These are phyloP conservation scores for Perdita meconis DNA, from an alignment of 2,888 invertebrate genomes.

Conservation along the genomic window DNA sequence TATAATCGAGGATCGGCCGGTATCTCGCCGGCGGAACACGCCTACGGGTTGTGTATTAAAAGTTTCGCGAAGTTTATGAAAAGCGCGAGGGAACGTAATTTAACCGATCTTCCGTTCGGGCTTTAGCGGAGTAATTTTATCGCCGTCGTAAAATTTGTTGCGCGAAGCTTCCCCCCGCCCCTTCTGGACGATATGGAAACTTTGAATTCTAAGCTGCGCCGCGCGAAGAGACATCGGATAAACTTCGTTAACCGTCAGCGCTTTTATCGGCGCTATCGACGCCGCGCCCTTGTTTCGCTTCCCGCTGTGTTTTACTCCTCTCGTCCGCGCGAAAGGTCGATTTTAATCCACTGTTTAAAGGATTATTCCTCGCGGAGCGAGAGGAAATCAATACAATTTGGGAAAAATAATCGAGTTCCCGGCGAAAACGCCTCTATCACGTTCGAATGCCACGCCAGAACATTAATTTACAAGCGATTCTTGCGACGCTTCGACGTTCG, in stretches of 20 bases:
- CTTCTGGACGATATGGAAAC: conserved; percentile 38
- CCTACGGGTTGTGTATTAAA: conserved; percentile 49
- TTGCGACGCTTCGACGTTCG: conserved; percentile 1
- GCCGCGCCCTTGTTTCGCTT: conserved; percentile 24
- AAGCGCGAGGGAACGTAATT: conserved; percentile 42
- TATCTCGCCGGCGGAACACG: neutral
- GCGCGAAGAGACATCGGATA: conserved; percentile 33
- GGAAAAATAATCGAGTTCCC: conserved; percentile 4
- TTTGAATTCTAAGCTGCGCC: conserved; percentile 33
- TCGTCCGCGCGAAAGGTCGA: neutral
- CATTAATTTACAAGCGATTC: conserved; percentile 18
- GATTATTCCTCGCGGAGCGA: conserved; percentile 8
- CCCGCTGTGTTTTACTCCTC: neutral
- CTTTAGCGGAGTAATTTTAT: conserved; percentile 52
- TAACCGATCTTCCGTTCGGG: conserved; percentile 48
- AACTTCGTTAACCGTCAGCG: conserved; percentile 46
- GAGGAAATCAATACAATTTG: neutral
- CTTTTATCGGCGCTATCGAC: conserved; percentile 43
- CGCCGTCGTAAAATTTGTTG: conserved; percentile 55
- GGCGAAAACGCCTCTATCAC: neutral
- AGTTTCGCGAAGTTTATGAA: conserved; percentile 45
- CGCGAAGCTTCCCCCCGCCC: conserved; percentile 5
- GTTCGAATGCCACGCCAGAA: neutral
- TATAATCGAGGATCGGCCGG: neutral
- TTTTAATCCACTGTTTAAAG: conserved; percentile 23